A percentile compares a stretch with the other conserved stretches of the same genome.
These are phyloP conservation scores for Thera obeliscata DNA, from an alignment of 2,888 invertebrate species.

Conservation along the genomic window DNA sequence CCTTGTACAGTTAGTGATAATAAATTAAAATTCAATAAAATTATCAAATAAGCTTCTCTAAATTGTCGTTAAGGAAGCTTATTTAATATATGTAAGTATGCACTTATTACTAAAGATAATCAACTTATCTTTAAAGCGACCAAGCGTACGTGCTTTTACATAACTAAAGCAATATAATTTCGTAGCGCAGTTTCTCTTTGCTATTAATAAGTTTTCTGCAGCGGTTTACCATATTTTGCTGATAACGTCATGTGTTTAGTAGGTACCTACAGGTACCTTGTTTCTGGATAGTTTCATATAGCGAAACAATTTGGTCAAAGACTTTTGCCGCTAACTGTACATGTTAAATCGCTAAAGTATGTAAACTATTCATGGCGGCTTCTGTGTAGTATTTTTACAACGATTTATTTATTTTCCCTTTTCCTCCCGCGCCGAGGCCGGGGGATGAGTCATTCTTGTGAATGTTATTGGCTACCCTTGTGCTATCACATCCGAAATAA, in stretches of 20 bases:
- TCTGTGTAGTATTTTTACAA: conserved; percentile 12
- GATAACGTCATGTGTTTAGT: not conserved
- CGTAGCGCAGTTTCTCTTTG: not conserved
- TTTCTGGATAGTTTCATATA: not conserved
- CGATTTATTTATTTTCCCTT: conserved; percentile 7
- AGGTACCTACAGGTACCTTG: too few relatives aligned
- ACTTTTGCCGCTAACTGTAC: not conserved
- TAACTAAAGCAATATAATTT: conserved; percentile 1
- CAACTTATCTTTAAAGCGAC: not conserved
- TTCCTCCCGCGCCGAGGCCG: not conserved
- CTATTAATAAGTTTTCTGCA: not conserved
- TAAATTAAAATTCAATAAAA: not conserved
- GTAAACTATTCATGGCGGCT: conserved; percentile 16
- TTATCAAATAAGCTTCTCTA: not conserved
- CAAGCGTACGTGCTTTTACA: not conserved
- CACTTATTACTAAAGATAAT: not conserved
- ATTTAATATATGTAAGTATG: not conserved
- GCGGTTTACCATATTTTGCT: not conserved
- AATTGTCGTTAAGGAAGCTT: too few relatives aligned
- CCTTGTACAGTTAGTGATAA: conserved; percentile 1
- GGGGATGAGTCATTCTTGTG: not conserved
- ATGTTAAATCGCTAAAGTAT: not conserved
- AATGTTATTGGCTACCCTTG: conserved; percentile 9
- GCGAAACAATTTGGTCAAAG: not conserved
- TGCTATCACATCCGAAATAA: not conserved